Evolutionary conservation across 2,888 invertebrate genomes (phyloP), one percentile per base, ranked within the genome.

Genomic region (Catocala nupta): DNA sequence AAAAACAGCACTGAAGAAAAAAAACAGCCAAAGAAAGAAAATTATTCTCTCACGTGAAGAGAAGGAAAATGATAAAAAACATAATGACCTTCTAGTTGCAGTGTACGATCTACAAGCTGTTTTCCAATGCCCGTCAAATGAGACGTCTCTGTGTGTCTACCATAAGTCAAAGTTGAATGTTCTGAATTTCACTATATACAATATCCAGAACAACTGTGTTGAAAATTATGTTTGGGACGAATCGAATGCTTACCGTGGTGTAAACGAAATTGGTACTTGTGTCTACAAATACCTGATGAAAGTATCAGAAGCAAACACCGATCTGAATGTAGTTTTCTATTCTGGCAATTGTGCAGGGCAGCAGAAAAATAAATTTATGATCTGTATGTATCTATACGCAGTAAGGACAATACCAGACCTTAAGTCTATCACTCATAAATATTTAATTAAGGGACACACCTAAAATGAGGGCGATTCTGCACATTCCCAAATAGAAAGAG

Each of bases 171-270:
- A 84, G 73, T 55, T 81, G 12, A 79, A 81, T 63, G 73, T 75
- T 11, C 65, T 77, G 16, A 82, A 84, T 67, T 70, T 82, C 16
- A 83, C 82, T 44, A 71, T 83, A 57, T 80, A 73, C 59, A 63
- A 84, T 52, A 52, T 85, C 6, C 59, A 79, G n/a, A 48, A 7
- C 25, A 65, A 73, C 53, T 33, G 68, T 69, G 71, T 68, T 34
- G 74, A 82, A 45, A 65, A 81, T 66, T 84, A 75, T 70, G 71
- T 87, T 43, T 86, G 86, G 84, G 79, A 86, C 59, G 82, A 88
- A 62, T 72, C 78, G 5, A 62, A 81, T 33, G 83, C 78, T 0
- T 68, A 81, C 53, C 71, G 84, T 67, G 85, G 84, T 64, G 78
- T 75, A 9, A 78, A 81, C 55, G 83, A 84, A 68, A 78, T 86